Evolutionary conservation across 37 sponge, comb jelly and placozoan genomes (phyloP), one percentile per base, ranked within the genome.

Genomic region (Beroe ovata): DNA sequence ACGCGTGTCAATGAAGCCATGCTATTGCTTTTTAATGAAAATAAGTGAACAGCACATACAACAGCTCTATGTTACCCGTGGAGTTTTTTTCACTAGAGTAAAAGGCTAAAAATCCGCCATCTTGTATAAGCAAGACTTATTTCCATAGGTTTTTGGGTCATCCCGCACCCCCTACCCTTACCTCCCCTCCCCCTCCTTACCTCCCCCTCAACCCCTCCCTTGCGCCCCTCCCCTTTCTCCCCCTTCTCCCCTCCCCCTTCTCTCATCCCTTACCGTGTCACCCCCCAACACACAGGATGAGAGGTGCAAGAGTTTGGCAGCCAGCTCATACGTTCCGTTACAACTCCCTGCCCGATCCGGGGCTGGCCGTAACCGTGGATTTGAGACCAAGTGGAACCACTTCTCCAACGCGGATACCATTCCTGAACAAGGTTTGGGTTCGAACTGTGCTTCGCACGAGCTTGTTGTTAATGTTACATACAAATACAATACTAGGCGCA

Each of bases 331-430:
- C 54, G 47, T 42, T 77, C 84, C 42, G 4, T 11, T 47, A 16
- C 54, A 47, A 47, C 54, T 47, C 11, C 54, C 54, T 11, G 54
- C 54, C 11, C 6, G 54, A 47, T 16, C 54, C 6, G 54, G 54
- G 54, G 21, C 28, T 62, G 54, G 26, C 19, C 84, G 84, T 16
- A 35, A 20, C n/a, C 21, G 54, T 0, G 84, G 84, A 0, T 77
- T 42, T 39, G 84, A 77, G 28, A 32, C 84, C 1, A 14, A 77
- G 28, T 77, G 84, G 84, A 77, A 77, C 54, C 84, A 77, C 38
- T 36, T 77, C 11, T 32, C 21, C 22, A 77, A 30, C n/a, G 84
- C 26, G 2, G 84, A 77, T 25, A 35, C 84, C 47, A 42, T 77
- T 1, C 84, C 84, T n/a, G 84, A 42, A 4, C 22, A 6, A 47